These are phyloP conservation scores for Antennarius striatus DNA, from an alignment of 2,113 vertebrate genomes.

Conservation along the genomic window DNA sequence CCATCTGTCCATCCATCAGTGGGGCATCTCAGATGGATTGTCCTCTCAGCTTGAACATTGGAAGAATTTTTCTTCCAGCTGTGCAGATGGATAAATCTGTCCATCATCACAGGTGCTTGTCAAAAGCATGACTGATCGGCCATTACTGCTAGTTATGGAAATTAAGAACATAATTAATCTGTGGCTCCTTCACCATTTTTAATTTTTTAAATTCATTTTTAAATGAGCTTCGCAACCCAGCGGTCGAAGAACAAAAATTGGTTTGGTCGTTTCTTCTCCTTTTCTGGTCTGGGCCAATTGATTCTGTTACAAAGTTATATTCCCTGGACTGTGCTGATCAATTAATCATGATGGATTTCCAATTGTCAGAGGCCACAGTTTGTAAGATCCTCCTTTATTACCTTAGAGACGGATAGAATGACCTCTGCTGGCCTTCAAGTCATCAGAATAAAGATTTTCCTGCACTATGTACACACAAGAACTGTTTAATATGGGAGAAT, in stretches of 20 bases:
- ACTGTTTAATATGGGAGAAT: slow-evolving; percentile 10
- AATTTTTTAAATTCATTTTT: slow-evolving; percentile 69
- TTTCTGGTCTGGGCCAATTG: slow-evolving; percentile 52
- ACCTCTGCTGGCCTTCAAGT: slow-evolving; percentile 51
- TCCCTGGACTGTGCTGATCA: slow-evolving; percentile 66
- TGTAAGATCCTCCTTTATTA: slow-evolving; percentile 57
- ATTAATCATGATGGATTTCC: slow-evolving; percentile 77
- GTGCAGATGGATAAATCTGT: slow-evolving; percentile 25
- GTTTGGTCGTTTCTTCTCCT: slow-evolving; percentile 55
- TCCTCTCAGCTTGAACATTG: slow-evolving; percentile 23
- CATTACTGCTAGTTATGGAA: slow-evolving; percentile 38
- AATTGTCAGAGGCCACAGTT: slow-evolving; percentile 59
- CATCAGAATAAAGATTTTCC: slow-evolving; percentile 27
- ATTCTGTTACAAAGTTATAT: slow-evolving; percentile 62
- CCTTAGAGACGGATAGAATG: slow-evolving; percentile 56
- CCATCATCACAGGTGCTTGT: slow-evolving; percentile 34
- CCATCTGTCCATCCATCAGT: slow-evolving; percentile 43
- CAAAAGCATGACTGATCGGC: slow-evolving; percentile 40
- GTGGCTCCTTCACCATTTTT: slow-evolving; percentile 22
- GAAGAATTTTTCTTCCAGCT: slow-evolving; percentile 8
- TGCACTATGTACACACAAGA: background rate
- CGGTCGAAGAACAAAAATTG: slow-evolving; percentile 51
- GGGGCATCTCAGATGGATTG: slow-evolving; percentile 18
- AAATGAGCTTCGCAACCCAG: slow-evolving; percentile 56
- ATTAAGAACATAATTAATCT: slow-evolving; percentile 55